These are phyloP conservation scores for Aplochiton taeniatus DNA, from an alignment of 2,797 vertebrate species.

Conservation along the genomic window DNA sequence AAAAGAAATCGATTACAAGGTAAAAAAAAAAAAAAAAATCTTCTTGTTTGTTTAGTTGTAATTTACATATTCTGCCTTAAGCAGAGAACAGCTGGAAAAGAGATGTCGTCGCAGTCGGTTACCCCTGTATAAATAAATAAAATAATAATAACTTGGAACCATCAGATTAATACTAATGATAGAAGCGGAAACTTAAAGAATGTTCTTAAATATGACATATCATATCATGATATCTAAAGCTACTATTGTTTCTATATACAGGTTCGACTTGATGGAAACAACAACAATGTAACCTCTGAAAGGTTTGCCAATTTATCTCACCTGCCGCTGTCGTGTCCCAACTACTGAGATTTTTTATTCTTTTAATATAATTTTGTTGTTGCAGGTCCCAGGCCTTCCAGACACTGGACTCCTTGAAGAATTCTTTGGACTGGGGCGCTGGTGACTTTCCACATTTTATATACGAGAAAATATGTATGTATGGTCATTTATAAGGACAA, in stretches of 20 bases:
- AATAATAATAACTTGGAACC: too few species aligned
- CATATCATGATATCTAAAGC: not conserved
- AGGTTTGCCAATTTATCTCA: constrained; percentile 33
- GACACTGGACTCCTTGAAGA: constrained; percentile 5
- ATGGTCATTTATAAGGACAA: too few species aligned
- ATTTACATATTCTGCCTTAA: too few species aligned
- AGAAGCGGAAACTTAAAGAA: not conserved
- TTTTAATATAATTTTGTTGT: constrained; percentile 15
- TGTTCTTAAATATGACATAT: not conserved
- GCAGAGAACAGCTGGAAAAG: too few species aligned
- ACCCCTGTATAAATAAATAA: too few species aligned
- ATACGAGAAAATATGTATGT: not conserved
- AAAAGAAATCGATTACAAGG: too few species aligned
- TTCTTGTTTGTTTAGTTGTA: too few species aligned
- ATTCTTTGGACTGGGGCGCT: constrained; percentile 34
- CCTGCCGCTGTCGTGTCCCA: not conserved
- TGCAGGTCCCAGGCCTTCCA: constrained; percentile 31
- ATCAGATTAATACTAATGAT: too few species aligned
- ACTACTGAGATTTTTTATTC: not conserved
- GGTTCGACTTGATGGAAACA: constrained; percentile 45
- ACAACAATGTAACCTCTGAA: constrained; percentile 33
- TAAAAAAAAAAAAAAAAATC: too few species aligned
- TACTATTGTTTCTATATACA: constrained; percentile 36
- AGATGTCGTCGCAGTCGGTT: too few species aligned
- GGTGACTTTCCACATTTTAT: too few species aligned